phyloP scores from a whole-genome alignment of 2,797 vertebrate genomes.

The Hapalemur alaotrensis region DNA sequence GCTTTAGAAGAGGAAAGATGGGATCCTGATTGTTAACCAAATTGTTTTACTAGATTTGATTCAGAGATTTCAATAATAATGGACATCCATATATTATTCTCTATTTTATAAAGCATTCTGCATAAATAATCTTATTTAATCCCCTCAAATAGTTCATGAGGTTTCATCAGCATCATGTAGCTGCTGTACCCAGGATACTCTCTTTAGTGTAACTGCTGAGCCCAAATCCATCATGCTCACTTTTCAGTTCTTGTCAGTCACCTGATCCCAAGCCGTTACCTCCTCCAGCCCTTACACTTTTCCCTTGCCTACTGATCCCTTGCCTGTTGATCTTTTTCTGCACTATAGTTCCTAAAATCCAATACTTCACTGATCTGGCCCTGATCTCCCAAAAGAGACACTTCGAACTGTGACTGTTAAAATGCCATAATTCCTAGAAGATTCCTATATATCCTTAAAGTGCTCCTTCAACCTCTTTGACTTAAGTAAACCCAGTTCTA shows the following conservation, averaged over 20 bases:
- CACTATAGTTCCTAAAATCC: neutral
- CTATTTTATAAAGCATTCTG: neutral
- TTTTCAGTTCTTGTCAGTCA: neutral
- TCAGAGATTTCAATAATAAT: neutral
- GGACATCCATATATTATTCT: neutral
- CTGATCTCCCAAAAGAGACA: neutral
- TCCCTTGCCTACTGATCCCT: neutral
- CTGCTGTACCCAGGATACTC: neutral
- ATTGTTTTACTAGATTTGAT: slow-evolving; percentile 8
- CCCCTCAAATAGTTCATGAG: neutral
- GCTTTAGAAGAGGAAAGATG: neutral
- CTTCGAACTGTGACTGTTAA: neutral
- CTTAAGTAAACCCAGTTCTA: neutral
- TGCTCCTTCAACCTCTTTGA: neutral
- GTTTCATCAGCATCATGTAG: neutral
- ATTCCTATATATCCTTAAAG: neutral
- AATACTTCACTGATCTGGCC: neutral
- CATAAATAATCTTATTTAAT: neutral
- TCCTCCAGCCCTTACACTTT: fast-evolving
- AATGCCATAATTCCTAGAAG: neutral
- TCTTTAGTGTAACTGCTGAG: neutral
- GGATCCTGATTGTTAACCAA: neutral
- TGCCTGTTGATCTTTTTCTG: neutral
- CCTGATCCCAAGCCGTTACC: no score
- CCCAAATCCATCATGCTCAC: neutral